Evolutionary conservation across 2,888 invertebrate species (phyloP).

Genomic region (Tribolium freemani): DNA sequence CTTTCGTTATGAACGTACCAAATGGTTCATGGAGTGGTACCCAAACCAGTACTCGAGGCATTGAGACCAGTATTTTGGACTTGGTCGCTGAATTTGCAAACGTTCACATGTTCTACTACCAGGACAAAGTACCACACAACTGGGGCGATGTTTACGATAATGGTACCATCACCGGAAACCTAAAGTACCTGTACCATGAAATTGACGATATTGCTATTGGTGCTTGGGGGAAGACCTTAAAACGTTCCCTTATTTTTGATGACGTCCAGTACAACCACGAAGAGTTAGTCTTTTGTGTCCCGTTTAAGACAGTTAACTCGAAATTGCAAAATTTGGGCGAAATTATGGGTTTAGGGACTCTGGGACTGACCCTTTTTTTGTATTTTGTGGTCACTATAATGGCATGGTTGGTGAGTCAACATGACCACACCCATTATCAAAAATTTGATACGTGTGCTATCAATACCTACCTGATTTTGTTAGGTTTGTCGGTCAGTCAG

Average conservation of each 20-base stretch:
- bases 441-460: not conserved
- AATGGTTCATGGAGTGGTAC: conserved; percentile 10
- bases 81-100: not conserved
- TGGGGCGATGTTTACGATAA: conserved; percentile 13
- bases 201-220: conserved; percentile 13
- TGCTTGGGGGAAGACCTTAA: not conserved
- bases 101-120: not conserved
- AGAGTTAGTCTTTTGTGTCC: conserved; percentile 47
- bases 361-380: conserved; percentile 1
- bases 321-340: not conserved
- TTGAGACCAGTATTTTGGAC: conserved; percentile 27
- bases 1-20: conserved; percentile 46
- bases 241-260: not conserved
- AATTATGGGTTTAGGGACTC: not conserved
- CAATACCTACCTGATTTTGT: not conserved
- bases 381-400: conserved; percentile 5
- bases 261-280: conserved; percentile 45
- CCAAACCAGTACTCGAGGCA: not conserved
- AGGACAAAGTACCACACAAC: not conserved
- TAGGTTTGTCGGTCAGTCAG: not conserved
- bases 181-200: conserved; percentile 3
- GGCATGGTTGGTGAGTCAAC: not conserved
- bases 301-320: conserved; percentile 10
- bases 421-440: not conserved
- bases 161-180: conserved; percentile 35